These are phyloP conservation scores for Hippoglossus hippoglossus DNA, from an alignment of 2,797 vertebrate genomes.

Conservation along the genomic window DNA sequence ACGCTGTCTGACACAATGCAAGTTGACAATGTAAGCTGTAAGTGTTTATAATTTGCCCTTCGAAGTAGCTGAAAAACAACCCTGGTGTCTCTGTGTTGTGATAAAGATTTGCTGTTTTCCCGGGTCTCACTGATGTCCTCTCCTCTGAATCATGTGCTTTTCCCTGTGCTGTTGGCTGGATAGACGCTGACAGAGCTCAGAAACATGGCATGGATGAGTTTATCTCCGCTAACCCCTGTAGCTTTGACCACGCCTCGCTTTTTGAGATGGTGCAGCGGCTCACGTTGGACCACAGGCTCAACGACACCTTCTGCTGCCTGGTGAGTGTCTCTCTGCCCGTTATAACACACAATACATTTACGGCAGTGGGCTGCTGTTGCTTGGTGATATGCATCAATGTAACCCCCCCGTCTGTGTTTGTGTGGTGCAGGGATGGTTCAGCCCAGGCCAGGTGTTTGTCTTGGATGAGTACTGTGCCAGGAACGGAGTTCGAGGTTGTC, in stretches of 20 bases:
- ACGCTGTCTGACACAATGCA: constrained; percentile 90
- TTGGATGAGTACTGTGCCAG: constrained; percentile 98
- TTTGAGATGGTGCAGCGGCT: constrained; percentile 99
- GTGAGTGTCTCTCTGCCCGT: constrained; percentile 82
- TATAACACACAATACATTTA: neutral
- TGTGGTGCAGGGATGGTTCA: constrained; percentile 94
- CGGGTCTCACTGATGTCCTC: constrained; percentile 77
- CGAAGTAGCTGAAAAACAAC: constrained; percentile 73
- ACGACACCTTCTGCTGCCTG: constrained; percentile 99
- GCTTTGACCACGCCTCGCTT: constrained; percentile 99
- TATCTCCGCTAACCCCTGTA: constrained; percentile 99
- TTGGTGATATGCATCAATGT: neutral
- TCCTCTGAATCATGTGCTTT: constrained; percentile 95
- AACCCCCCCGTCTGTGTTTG: constrained; percentile 33
- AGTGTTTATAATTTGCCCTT: constrained; percentile 88
- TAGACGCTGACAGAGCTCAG: constrained; percentile 99
- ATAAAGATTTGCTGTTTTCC: constrained; percentile 50
- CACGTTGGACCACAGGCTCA: constrained; percentile 99
- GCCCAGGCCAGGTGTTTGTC: constrained; percentile 98
- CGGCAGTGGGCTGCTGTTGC: neutral
- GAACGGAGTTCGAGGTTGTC: constrained; percentile 97
- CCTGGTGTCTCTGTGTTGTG: constrained; percentile 74
- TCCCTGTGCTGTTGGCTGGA: constrained; percentile 87
- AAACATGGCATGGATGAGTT: constrained; percentile 99
- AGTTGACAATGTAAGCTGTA: constrained; percentile 99